These are phyloP conservation scores for Thunnus thynnus DNA, from an alignment of 2,113 vertebrate species.

Conservation along the genomic window DNA sequence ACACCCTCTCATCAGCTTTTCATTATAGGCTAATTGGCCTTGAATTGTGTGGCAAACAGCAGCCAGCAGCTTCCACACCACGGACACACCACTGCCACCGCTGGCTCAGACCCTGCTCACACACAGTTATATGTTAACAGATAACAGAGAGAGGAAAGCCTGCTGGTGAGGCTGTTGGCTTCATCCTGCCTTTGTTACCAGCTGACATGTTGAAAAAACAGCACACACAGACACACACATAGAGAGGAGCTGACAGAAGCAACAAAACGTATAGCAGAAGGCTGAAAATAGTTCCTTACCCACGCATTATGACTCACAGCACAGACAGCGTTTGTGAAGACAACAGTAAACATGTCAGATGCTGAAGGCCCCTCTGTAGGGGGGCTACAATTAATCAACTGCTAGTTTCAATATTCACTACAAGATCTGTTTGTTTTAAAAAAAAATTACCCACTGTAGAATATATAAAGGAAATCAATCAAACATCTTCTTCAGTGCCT, in stretches of 20 bases:
- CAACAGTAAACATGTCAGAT: neutral
- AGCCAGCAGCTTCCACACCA: constrained; percentile 26
- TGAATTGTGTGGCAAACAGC: constrained; percentile 54
- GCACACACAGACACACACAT: neutral
- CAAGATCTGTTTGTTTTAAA: neutral
- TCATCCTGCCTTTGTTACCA: neutral
- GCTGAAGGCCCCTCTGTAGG: too few species aligned
- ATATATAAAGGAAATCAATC: neutral
- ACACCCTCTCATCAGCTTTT: constrained; percentile 68
- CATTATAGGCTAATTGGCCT: constrained; percentile 64
- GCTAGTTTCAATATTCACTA: too few species aligned
- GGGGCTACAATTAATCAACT: too few species aligned
- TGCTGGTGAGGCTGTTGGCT: constrained; percentile 7
- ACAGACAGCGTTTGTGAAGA: neutral
- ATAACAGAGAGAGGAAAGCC: constrained; percentile 17
- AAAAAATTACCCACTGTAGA: too few species aligned
- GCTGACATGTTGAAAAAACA: neutral
- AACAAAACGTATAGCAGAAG: neutral
- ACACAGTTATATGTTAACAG: constrained; percentile 20
- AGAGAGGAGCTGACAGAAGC: neutral
- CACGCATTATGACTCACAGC: neutral
- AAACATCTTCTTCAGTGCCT: neutral
- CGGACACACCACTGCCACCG: constrained; percentile 2
- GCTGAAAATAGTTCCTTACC: neutral
- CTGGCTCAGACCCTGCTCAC: constrained; percentile 21